These are phyloP conservation scores for Drosophila obscura DNA, from an alignment of 1,140 invertebrate species.

Conservation along the genomic window DNA sequence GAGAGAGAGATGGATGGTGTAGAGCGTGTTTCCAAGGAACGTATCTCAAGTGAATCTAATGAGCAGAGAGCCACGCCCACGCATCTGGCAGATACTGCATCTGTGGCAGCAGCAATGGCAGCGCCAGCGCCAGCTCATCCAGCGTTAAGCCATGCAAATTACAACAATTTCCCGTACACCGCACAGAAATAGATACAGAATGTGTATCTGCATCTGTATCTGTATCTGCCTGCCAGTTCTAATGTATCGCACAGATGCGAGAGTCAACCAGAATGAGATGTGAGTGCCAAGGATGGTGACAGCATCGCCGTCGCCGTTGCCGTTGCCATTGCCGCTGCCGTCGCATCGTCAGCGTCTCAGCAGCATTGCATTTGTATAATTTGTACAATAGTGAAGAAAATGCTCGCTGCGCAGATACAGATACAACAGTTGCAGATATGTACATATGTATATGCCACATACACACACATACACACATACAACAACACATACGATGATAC, in stretches of 20 bases:
- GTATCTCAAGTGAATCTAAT: constrained; percentile 53
- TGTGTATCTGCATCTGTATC: constrained; percentile 29
- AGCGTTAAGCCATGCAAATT: constrained; percentile 72
- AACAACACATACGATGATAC: constrained; percentile 10
- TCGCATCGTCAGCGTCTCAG: constrained; percentile 31
- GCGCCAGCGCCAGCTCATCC: constrained; percentile 46
- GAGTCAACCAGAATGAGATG: constrained; percentile 20
- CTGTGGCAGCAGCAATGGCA: constrained; percentile 13
- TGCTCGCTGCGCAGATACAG: constrained; percentile 69
- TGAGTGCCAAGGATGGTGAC: constrained; percentile 57
- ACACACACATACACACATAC: constrained; percentile 33
- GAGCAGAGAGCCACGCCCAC: constrained; percentile 51
- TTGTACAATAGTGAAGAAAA: constrained; percentile 74
- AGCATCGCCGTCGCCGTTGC: constrained; percentile 27
- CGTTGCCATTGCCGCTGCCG: constrained; percentile 1
- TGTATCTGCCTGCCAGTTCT: constrained; percentile 30
- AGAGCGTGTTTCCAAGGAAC: constrained; percentile 3
- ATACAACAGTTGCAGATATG: constrained; percentile 54
- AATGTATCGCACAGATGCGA: constrained; percentile 68
- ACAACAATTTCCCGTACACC: constrained; percentile 73
- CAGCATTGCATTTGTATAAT: constrained; percentile 65
- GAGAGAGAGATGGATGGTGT: neutral
- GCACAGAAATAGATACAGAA: constrained; percentile 76
- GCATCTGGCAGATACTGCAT: constrained; percentile 20
- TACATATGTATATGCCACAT: constrained; percentile 18